phyloP scores from a whole-genome alignment of 2,113 vertebrate genomes.

The Hippocampus comes region DNA sequence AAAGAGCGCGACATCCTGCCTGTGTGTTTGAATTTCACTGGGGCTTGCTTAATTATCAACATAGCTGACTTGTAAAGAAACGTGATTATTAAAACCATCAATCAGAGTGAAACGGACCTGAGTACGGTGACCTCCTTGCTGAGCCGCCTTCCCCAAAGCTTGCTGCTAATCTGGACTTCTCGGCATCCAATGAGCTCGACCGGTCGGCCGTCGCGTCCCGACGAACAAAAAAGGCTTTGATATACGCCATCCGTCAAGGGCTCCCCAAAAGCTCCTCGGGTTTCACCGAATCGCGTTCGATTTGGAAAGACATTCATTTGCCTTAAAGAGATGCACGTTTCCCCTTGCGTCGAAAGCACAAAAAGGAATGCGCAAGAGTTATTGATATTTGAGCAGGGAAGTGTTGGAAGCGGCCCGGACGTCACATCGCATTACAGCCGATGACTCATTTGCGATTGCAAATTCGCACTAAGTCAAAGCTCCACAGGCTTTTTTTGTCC shows the following conservation, averaged over 20 bases:
- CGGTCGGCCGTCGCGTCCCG: not conserved
- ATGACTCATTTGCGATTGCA: conserved; percentile 6
- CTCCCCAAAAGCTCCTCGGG: conserved; percentile 2
- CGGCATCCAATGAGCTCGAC: conserved; percentile 21
- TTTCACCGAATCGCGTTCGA: conserved; percentile 9
- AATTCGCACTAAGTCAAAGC: conserved; percentile 15
- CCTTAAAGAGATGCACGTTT: not conserved
- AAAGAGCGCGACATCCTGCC: not conserved
- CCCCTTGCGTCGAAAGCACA: conserved; percentile 8
- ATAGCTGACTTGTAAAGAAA: not conserved
- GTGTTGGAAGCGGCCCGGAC: not conserved
- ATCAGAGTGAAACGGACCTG: not conserved
- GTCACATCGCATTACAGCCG: not conserved
- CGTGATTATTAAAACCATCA: not conserved
- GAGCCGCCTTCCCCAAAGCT: not conserved
- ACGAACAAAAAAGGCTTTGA: conserved; percentile 4
- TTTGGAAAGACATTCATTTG: conserved; percentile 4
- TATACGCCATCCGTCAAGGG: conserved; percentile 12
- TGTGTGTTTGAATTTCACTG: not conserved
- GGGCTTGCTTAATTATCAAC: not conserved
- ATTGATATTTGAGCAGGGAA: not conserved
- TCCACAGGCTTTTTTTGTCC: conserved; percentile 20
- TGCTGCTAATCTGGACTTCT: not conserved
- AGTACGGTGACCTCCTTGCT: not conserved
- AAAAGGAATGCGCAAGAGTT: conserved; percentile 5